These are phyloP conservation scores for Parazoanthus swiftii DNA, from an alignment of 92 coral and sea anemone species.

Conservation along the genomic window DNA sequence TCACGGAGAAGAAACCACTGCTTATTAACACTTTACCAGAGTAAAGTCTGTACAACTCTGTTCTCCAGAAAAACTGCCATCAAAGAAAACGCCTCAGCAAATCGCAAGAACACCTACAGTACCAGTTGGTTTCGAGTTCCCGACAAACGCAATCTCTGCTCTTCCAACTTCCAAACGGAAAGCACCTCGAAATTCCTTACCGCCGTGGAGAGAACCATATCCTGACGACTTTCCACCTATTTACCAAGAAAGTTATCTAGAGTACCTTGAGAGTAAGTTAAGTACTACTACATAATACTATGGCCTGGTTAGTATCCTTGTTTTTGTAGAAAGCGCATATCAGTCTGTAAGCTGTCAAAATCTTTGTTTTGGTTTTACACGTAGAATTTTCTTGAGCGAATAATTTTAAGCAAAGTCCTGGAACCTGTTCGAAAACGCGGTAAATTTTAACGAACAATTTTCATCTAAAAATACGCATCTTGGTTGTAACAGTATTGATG, in stretches of 20 bases:
- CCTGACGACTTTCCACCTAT: conserved; percentile 27
- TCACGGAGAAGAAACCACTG: background rate
- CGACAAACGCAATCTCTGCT: background rate
- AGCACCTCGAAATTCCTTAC: background rate
- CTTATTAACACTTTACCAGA: background rate
- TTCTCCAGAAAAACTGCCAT: conserved; percentile 1
- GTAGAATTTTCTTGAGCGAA: too few relatives aligned
- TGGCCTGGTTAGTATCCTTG: background rate
- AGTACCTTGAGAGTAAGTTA: conserved; percentile 19
- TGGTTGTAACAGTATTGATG: too few relatives aligned
- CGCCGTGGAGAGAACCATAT: conserved; percentile 33
- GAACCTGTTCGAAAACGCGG: background rate
- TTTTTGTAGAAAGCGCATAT: background rate
- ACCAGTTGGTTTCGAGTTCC: background rate
- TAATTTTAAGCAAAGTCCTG: background rate
- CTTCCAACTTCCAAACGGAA: background rate
- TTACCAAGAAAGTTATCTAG: conserved; percentile 24
- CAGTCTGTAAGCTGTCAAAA: background rate
- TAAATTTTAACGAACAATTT: too few relatives aligned
- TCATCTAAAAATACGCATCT: too few relatives aligned
- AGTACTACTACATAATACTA: background rate
- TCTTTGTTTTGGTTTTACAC: too few relatives aligned
- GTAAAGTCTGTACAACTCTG: background rate
- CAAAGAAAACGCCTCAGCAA: background rate
- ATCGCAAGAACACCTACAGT: background rate